Percentiles rank a stretch among this genome's conserved stretches.
These are phyloP conservation scores for Herpailurus yagouaroundi DNA, from an alignment of 2,113 vertebrate genomes.

Conservation along the genomic window DNA sequence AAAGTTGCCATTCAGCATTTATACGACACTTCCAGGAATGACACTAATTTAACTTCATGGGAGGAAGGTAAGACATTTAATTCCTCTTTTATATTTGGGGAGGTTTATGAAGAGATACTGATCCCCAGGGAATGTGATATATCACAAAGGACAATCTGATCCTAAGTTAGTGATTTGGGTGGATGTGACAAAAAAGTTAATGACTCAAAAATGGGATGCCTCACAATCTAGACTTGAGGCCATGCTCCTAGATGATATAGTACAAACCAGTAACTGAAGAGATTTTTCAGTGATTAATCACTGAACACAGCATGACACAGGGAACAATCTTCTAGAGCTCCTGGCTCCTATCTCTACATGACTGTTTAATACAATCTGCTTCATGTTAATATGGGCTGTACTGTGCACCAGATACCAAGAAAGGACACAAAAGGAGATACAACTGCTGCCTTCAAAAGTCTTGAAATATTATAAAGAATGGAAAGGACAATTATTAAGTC, in stretches of 20 bases:
- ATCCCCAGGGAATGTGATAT: not conserved
- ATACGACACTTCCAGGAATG: not conserved
- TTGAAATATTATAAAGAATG: not conserved
- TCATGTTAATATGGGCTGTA: not conserved
- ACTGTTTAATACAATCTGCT: not conserved
- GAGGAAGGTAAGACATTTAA: not conserved
- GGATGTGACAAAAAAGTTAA: not conserved
- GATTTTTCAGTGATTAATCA: not conserved
- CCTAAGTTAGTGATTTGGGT: not conserved
- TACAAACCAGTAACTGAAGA: not conserved
- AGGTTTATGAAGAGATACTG: not conserved
- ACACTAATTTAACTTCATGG: not conserved
- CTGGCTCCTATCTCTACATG: not conserved
- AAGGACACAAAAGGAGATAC: not conserved
- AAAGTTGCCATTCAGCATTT: not conserved
- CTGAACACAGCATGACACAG: not conserved
- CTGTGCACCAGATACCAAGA: not conserved
- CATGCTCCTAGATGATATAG: constrained; percentile 10
- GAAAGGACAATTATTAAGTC: not conserved
- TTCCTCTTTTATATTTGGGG: not conserved
- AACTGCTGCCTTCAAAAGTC: not conserved
- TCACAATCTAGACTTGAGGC: not conserved
- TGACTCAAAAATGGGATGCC: not conserved
- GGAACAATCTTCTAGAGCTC: not conserved
- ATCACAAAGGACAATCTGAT: constrained; percentile 13